Conservation (phyloP, 2,888 invertebrate genomes). For the Calameuta idolon region DNA sequence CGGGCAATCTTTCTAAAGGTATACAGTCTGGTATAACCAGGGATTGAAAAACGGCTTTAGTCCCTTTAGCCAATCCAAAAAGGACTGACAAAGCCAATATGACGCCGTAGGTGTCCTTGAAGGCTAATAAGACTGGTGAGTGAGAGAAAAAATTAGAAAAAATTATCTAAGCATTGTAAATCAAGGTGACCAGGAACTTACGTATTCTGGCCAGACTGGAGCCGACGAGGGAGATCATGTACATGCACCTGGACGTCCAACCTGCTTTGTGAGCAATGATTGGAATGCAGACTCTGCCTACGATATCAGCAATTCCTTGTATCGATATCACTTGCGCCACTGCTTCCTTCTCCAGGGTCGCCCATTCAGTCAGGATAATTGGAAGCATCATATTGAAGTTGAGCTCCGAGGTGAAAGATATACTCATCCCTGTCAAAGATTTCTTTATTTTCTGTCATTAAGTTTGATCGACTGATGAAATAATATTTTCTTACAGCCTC, state of each 20-base stretch:
- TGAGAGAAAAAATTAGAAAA: conserved; percentile 2
- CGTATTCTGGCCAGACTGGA: conserved; percentile 63
- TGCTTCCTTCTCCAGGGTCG: conserved; percentile 53
- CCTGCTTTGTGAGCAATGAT: conserved; percentile 55
- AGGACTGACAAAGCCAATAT: conserved; percentile 49
- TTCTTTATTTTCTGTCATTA: not conserved
- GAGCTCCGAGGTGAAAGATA: conserved; percentile 68
- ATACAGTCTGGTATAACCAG: conserved; percentile 63
- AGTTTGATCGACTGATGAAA: not conserved
- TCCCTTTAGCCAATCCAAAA: conserved; percentile 63
- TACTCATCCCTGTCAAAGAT: conserved; percentile 59
- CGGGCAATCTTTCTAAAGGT: conserved; percentile 58
- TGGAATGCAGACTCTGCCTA: conserved; percentile 63
- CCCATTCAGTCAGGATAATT: conserved; percentile 64
- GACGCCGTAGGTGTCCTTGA: conserved; percentile 36
- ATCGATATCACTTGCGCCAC: conserved; percentile 63
- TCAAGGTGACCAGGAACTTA: conserved; percentile 38
- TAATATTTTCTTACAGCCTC: not conserved
- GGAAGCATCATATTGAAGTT: conserved; percentile 68
- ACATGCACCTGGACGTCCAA: conserved; percentile 61
- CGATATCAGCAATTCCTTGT: conserved; percentile 63
- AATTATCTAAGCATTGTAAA: not conserved
- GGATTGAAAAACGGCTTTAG: conserved; percentile 65
- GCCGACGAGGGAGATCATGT: conserved; percentile 57
- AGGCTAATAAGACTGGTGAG: conserved; percentile 47